Base-by-base conservation (phyloP, 1,140 invertebrate genomes). In the Drosophila truncata region DNA sequence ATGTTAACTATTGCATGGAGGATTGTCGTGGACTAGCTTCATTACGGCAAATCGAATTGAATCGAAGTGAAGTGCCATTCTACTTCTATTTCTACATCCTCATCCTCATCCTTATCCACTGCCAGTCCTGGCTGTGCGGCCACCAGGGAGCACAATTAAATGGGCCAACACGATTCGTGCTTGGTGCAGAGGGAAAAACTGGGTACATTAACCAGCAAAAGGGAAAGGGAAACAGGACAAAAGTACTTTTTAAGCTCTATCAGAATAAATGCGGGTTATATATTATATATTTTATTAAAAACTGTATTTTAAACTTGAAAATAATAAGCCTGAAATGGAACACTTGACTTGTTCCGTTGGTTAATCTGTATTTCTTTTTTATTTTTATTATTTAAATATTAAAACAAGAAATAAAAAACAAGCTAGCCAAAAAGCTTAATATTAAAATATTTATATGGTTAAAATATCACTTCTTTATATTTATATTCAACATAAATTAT, bases 21-120 rank as follows among this genome's bases (percentile, higher is more conserved):
- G 33, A 23, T 39, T 61, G 63, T 33, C 42, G 54, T 47, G 55
- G 72, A 82, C 80, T 76, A 46, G 82, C 82, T 81, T 85, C 82
- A 86, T 82, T 82, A 87, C 70, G 82, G 49, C 65, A 67, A 72
- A 86, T 64, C 73, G 67, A 86, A 86, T 80, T 63, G 60, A 79
- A 82, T 80, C 25, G 72, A 82, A 80, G 55, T 41, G 61, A 62
- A 63, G 69, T 59, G 31, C 67, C 60, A 80, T 52, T 50, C 49
- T 18, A 67, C 46, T 59, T 39, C 49, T 41, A 61, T 29, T 65
- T 33, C 55, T 13, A 61, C 46, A 77, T 82, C 55, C 58, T 29
- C 39, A 74, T 46, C 33, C 39, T n/a, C 37, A 29, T 67, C 55
- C 52, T n/a, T 33, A 73, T 57, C 37, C 37, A 31, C 18, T 50